Conservation (phyloP, 2,113 vertebrate genomes). For the Galbula dea region DNA sequence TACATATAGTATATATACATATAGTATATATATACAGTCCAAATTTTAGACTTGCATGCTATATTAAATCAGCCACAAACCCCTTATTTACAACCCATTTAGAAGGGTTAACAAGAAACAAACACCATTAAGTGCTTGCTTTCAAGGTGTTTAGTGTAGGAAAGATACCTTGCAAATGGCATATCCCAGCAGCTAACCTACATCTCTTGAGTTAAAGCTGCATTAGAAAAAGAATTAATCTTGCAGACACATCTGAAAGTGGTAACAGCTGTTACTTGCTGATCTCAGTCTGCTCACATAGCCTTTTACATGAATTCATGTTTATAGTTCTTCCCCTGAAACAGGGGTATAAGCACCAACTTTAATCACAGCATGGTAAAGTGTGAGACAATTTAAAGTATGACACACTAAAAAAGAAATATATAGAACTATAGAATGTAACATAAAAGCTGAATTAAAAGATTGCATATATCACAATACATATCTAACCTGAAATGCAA, state of each 20-base stretch:
- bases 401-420: neutral
- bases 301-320: neutral
- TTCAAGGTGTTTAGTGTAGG: neutral
- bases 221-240: neutral
- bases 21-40: rapidly evolving
- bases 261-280: neutral
- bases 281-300: neutral
- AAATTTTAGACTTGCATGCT: neutral
- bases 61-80: neutral
- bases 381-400: neutral
- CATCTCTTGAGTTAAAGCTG: neutral
- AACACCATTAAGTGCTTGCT: neutral
- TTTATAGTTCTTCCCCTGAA: neutral
- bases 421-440: too few relatives aligned
- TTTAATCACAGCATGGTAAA: neutral
- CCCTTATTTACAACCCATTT: neutral
- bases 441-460: too few relatives aligned
- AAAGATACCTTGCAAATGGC: neutral
- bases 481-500: too few relatives aligned
- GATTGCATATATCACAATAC: too few relatives aligned
- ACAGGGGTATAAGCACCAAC: neutral
- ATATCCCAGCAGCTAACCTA: neutral
- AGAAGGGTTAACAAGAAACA: neutral
- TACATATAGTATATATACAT: too few relatives aligned
- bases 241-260: neutral